Conservation (phyloP, 2,888 invertebrate species). For the Sesia apiformis region DNA sequence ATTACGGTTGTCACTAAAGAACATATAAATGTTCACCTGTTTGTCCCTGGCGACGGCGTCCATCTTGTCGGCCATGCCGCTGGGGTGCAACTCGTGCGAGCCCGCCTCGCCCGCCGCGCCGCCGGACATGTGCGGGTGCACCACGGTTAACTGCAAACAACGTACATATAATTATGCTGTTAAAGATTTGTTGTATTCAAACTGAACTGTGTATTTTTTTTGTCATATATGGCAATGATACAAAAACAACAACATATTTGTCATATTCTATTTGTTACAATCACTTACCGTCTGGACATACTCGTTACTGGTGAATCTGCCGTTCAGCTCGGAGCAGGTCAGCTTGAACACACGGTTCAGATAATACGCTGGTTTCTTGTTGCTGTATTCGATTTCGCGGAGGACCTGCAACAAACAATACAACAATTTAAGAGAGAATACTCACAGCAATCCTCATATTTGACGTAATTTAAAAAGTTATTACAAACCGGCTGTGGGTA, state of each 20-base stretch:
- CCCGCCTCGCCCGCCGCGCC: constrained; percentile 40
- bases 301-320: constrained; percentile 95
- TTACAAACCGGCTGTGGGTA: too few species aligned
- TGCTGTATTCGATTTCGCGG: constrained; percentile 91
- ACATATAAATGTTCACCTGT: constrained; percentile 5
- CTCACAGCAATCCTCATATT: too few species aligned
- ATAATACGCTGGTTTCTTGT: constrained; percentile 96
- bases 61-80: constrained; percentile 64
- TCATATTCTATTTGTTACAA: too few species aligned
- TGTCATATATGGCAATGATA: too few species aligned
- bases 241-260: too few species aligned
- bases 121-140: constrained; percentile 84
- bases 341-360: constrained; percentile 96
- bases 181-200: background rate
- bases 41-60: constrained; percentile 54
- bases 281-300: constrained; percentile 88
- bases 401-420: constrained; percentile 58
- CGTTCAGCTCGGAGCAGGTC: constrained; percentile 94
- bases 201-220: background rate
- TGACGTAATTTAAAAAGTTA: too few species aligned
- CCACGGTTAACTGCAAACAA: constrained; percentile 81
- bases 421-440: too few species aligned
- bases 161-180: background rate
- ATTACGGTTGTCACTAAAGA: background rate
- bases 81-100: constrained; percentile 66